These are phyloP conservation scores for Diarsia rubi DNA, from an alignment of 2,888 invertebrate species.

Conservation along the genomic window DNA sequence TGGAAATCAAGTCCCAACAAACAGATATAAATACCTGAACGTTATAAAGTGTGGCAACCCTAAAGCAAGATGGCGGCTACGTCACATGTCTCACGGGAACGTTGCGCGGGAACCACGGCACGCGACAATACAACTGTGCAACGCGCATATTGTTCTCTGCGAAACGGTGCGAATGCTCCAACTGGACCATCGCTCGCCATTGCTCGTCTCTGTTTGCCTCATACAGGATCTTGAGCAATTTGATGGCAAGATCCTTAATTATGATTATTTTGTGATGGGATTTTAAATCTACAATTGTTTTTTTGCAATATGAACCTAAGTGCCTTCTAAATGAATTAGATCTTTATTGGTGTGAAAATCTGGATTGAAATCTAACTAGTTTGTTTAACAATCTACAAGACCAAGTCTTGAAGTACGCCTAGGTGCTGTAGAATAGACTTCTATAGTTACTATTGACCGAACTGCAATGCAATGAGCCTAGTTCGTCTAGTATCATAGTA, in stretches of 20 bases:
- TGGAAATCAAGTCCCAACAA: neutral
- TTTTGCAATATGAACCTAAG: conserved; percentile 3
- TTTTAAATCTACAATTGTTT: conserved; percentile 53
- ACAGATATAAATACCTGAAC: neutral
- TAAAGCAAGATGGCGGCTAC: conserved; percentile 34
- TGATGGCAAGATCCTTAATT: conserved; percentile 40
- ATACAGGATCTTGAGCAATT: conserved; percentile 60
- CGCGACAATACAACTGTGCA: conserved; percentile 70
- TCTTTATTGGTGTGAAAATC: conserved; percentile 31
- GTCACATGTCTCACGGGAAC: conserved; percentile 66
- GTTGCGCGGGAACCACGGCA: conserved; percentile 64
- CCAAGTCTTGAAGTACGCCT: neutral
- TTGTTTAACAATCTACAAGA: neutral
- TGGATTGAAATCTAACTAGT: conserved; percentile 6
- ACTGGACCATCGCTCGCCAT: conserved; percentile 20
- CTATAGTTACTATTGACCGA: neutral
- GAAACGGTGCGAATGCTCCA: conserved; percentile 67
- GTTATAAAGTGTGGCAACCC: conserved; percentile 39
- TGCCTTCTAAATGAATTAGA: neutral
- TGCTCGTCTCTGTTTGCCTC: conserved; percentile 39
- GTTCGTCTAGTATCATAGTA: conserved; percentile 15
- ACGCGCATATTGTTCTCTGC: conserved; percentile 71
- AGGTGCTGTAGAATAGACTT: no score
- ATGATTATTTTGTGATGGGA: conserved; percentile 43
- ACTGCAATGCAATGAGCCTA: neutral